Base-by-base conservation (phyloP, 2,113 vertebrate genomes). In the Ceyx margarethae region DNA sequence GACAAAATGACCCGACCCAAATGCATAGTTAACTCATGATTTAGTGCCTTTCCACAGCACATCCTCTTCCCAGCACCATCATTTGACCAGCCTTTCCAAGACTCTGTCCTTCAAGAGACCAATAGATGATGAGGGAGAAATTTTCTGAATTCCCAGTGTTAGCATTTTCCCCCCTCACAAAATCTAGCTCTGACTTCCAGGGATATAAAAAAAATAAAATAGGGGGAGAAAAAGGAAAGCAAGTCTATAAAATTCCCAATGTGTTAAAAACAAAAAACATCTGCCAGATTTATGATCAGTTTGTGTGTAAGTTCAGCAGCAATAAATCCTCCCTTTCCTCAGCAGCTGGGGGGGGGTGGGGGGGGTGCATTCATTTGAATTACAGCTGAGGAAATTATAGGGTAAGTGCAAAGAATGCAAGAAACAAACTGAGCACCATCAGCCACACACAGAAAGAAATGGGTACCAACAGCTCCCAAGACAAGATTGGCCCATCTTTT, bases 221-320 rank as follows among this genome's bases (percentile, higher is more conserved):
- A 46, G 46, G 56, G 69, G 33, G 68, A 90, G 42, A 85, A 86
- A 66, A 72, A 87, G 46, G 80, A 92, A 66, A 93, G 82, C 81
- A 87, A 87, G 75, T 91, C 86, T 90, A 92, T 83, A 94, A 95
- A 95, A 95, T 90, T 82, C 90, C 90, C 92, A 68, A 84, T 72
- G 86, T 89, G 83, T 89, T 89, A 91, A 95, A 95, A 90, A 11
- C 64, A 90, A 91, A 89, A 96, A 95, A 82, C 93, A 97, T 93
- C 90, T 97, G 96, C 89, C 87, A 95, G 87, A 96, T 96, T 95
- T 94, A 94, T 76, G 90, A 95, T 76, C 69, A 80, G 85, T 84
- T 65, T 83, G 90, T 95, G 71, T 62, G 80, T 72, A 94, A 92
- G 79, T 87, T 96, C 85, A 93, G 89, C 81, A 83, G 71, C 65